Evolutionary conservation across 2,888 invertebrate genomes (phyloP).

Genomic region (Heteromyza rotundicornis): DNA sequence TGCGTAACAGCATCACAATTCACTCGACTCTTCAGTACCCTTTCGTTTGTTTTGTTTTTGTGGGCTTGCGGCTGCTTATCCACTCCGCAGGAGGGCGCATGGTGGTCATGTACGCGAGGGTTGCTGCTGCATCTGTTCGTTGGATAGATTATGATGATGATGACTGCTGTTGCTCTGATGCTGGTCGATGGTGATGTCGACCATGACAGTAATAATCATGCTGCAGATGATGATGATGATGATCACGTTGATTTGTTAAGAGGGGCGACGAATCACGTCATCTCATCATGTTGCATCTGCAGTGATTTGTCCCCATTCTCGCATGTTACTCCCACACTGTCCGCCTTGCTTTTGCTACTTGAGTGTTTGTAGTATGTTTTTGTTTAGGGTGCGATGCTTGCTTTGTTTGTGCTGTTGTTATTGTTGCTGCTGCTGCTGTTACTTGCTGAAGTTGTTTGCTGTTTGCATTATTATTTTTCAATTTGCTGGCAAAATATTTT

Average conservation of each 20-base stretch:
- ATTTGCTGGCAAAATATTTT: neutral
- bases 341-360: no score
- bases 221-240: neutral
- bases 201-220: no score
- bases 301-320: neutral
- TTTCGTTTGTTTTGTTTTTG: no score
- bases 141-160: neutral
- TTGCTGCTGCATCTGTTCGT: neutral
- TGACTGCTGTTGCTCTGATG: no score
- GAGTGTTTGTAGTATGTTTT: no score
- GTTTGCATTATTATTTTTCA: conserved; percentile 4
- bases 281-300: neutral
- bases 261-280: neutral
- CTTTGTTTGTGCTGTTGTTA: no score
- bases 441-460: neutral
- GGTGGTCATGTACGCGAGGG: neutral
- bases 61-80: neutral
- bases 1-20: no score
- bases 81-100: neutral
- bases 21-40: no score
- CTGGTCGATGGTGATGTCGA: no score
- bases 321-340: no score
- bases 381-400: no score
- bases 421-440: no score
- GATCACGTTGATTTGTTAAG: neutral